A percentile compares a stretch with the other conserved stretches of the same genome.
These are phyloP conservation scores for Aromia moschata DNA, from an alignment of 2,888 invertebrate species.

Conservation along the genomic window DNA sequence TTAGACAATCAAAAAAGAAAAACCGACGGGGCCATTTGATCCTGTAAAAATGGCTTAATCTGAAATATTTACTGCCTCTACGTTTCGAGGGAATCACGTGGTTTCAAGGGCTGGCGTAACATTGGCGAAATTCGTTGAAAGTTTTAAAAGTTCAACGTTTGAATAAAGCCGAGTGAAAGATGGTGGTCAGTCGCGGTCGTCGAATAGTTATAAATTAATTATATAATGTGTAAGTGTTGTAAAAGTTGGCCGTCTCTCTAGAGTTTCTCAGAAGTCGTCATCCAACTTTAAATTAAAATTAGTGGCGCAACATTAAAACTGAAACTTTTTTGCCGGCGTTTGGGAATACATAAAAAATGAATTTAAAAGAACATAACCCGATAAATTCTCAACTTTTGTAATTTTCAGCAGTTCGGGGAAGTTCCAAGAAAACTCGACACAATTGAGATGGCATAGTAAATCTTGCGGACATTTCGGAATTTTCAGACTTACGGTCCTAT, in stretches of 20 bases:
- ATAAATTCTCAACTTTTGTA: constrained; percentile 31
- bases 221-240: constrained; percentile 5
- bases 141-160: constrained; percentile 13
- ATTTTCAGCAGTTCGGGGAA: constrained; percentile 26
- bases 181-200: constrained; percentile 2
- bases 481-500: constrained; percentile 3
- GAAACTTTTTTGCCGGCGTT: constrained; percentile 18
- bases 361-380: constrained; percentile 30
- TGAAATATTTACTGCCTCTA: no score
- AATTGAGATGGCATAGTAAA: constrained; percentile 25
- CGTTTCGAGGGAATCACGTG: no score
- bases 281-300: constrained; percentile 28
- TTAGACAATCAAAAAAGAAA: no score
- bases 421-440: constrained; percentile 23
- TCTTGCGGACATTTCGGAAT: constrained; percentile 16
- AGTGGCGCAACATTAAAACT: constrained; percentile 23
- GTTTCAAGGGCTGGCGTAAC: no score
- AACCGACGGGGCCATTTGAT: no score
- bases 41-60: no score
- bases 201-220: constrained; percentile 18
- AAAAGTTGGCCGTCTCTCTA: constrained; percentile 3
- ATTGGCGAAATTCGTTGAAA: not conserved
- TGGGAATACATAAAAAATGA: constrained; percentile 29
- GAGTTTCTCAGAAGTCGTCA: constrained; percentile 10
- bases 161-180: constrained; percentile 12